These are phyloP conservation scores for Mus minutoides DNA, from an alignment of 2,797 vertebrate genomes.

Conservation along the genomic window DNA sequence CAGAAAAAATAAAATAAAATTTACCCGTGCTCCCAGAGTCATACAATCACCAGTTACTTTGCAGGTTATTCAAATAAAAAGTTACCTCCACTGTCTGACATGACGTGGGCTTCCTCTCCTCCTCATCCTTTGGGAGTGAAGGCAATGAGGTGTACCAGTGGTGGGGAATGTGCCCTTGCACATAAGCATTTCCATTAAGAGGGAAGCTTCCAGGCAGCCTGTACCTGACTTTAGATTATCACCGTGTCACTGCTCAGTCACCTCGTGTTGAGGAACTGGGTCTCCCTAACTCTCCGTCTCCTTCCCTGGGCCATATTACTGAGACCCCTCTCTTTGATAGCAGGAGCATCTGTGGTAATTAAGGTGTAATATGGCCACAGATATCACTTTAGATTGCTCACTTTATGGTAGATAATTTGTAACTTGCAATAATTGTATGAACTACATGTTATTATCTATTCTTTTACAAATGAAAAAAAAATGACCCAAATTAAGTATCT, in stretches of 20 bases:
- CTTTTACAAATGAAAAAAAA: not conserved
- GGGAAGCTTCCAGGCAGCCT: not conserved
- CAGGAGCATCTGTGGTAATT: not conserved
- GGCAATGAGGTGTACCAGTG: not conserved
- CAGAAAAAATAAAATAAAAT: not conserved
- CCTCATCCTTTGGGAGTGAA: not conserved
- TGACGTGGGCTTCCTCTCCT: not conserved
- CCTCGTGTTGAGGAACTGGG: not conserved
- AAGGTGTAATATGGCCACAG: not conserved
- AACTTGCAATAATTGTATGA: not conserved
- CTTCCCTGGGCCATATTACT: not conserved
- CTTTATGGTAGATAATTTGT: not conserved
- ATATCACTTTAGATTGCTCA: not conserved
- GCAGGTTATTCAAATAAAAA: not conserved
- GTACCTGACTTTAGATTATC: not conserved
- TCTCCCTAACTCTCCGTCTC: not conserved
- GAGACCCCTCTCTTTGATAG: not conserved
- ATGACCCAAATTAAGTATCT: not conserved
- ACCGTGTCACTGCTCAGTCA: not conserved
- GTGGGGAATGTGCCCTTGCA: not conserved
- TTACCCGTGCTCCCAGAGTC: not conserved
- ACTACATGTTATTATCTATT: not conserved
- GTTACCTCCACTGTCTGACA: too few species aligned
- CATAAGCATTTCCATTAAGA: not conserved
- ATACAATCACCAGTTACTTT: not conserved